Conservation (phyloP, 2,888 invertebrate species). For the Cordilura impudica region DNA sequence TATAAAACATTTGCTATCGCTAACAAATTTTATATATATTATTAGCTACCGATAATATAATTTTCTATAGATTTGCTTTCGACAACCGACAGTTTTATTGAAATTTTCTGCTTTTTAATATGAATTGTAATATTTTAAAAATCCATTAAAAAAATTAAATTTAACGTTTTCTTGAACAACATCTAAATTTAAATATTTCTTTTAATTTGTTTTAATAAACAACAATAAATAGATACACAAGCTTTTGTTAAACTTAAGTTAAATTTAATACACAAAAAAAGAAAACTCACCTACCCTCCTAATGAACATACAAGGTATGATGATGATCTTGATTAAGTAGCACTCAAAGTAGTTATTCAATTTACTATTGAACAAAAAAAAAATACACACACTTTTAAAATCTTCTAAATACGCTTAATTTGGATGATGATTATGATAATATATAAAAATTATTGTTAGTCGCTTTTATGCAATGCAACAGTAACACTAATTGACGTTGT, state of each 20-base stretch:
- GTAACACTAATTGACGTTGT: neutral
- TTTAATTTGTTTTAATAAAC: neutral
- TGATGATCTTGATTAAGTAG: constrained; percentile 48
- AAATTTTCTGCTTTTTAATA: too few species aligned
- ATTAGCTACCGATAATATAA: too few species aligned
- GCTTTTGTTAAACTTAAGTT: constrained; percentile 12
- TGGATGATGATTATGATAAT: neutral
- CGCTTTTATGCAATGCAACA: neutral
- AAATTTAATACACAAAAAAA: constrained; percentile 16
- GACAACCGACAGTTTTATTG: too few species aligned
- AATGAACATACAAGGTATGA: neutral
- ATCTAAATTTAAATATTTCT: neutral
- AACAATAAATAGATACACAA: neutral
- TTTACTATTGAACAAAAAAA: constrained; percentile 33
- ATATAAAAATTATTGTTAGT: too few species aligned
- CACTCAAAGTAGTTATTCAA: constrained; percentile 48
- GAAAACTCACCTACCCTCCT: constrained; percentile 27
- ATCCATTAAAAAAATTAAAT: too few species aligned
- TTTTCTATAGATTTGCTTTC: too few species aligned
- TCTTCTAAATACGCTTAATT: neutral
- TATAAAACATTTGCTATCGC: too few species aligned
- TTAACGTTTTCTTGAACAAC: neutral
- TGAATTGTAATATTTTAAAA: too few species aligned
- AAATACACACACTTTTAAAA: constrained; percentile 10
- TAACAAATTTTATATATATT: too few species aligned